Percentiles rank a stretch among this genome's conserved stretches.
Evolutionary conservation across 2,797 vertebrate species (phyloP).

Genomic region (Dermochelys coriacea): DNA sequence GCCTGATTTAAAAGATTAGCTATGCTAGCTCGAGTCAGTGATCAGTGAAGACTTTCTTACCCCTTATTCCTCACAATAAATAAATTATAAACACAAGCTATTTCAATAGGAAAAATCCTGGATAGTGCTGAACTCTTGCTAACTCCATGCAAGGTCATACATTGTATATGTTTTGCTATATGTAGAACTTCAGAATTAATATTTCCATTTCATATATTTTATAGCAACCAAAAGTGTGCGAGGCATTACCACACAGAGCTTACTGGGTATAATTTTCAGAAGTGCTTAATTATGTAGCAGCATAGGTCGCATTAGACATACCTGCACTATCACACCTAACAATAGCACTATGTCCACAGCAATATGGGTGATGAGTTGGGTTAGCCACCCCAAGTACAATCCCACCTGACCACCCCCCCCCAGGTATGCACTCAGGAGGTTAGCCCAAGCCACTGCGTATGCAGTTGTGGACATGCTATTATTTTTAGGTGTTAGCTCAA

Average conservation of each 20-base stretch:
- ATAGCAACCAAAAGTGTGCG: fast-evolving
- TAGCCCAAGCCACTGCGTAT: neutral
- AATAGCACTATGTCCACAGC: neutral
- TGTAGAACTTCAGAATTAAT: neutral
- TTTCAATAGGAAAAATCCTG: neutral
- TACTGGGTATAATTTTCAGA: neutral
- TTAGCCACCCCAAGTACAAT: neutral
- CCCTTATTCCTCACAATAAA: neutral
- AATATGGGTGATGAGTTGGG: neutral
- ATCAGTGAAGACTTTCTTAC: neutral
- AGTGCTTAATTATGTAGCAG: neutral
- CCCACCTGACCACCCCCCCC: neutral
- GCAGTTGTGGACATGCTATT: neutral
- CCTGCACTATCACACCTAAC: neutral
- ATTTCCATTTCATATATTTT: neutral
- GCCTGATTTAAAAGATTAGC: constrained; percentile 32
- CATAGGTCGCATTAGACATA: neutral
- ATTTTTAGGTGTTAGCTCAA: neutral
- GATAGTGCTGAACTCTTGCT: neutral
- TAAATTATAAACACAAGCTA: constrained; percentile 14
- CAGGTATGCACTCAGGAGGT: neutral
- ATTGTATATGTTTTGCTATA: neutral
- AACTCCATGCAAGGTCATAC: fast-evolving
- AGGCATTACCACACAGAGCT: neutral
- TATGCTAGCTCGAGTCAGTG: constrained; percentile 17